Evolutionary conservation across 2,113 vertebrate genomes (phyloP), one percentile per base, ranked within the genome.

Genomic region (Pipa parva): DNA sequence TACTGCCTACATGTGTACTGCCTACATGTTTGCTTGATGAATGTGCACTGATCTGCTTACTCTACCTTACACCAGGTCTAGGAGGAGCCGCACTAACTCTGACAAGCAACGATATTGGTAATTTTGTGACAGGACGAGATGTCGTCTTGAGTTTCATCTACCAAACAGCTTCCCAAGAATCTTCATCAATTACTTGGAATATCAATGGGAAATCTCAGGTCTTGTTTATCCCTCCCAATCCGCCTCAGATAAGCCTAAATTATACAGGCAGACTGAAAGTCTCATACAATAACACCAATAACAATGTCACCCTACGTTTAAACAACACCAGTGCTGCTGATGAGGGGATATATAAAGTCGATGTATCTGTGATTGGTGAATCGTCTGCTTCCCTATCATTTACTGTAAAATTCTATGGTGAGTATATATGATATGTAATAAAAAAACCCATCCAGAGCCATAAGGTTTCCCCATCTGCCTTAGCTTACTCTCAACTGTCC

Each of bases 221-320:
- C 2, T 5, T 2, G 5, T 64, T 24, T 10, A 2, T 2, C 5
- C 10, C 29, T 31, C 10, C 29, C 29, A 31, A 15, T 17, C 13
- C 39, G n/a, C 1, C 9, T 11, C 1, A 2, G 5, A 6, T 1
- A 15, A 0, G 1, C 1, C 0, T 2, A 4, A n/a, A 3, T n/a
- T 27, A 21, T 33, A 5, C 25, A 9, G 3, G 1, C 5, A 26
- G 55, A 27, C 13, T 39, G 42, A n/a, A n/a, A n/a, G n/a, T n/a
- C n/a, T n/a, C n/a, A n/a, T n/a, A n/a, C n/a, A n/a, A n/a, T n/a
- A 28, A 7, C 3, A 2, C 27, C 5, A 12, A 1, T 20, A 12
- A 13, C 17, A 27, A 27, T 6, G 54, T 42, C 5, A 37, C 55
- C 24, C 29, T 68, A 1, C 3, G 50, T 11, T 51, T 68, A 27